Base-by-base conservation (phyloP, 2,888 invertebrate genomes). In the Drosophila nigricruria region DNA sequence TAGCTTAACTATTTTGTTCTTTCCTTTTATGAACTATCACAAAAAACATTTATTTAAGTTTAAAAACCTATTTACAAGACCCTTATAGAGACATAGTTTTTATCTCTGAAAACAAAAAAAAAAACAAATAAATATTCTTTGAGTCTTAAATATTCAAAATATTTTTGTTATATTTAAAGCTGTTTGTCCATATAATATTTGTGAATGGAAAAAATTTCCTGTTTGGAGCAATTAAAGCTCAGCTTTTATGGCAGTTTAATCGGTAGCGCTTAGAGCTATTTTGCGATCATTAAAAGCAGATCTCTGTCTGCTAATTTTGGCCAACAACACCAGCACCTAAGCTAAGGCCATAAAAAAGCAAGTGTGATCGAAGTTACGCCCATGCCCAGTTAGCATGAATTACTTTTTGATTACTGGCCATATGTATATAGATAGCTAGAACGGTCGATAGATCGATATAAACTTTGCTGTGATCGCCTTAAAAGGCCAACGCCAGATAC, bases 221-320 rank as follows among this genome's bases (percentile, higher is more conserved):
- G 69, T 69, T 78, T 38, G 36, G 32, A 57, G 47, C 62, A 82
- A 68, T 79, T 67, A 76, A 78, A 71, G 77, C 77, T 54, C 52
- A 45, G 49, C 82, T 52, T 85, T 85, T 83, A 82, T 74, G 82
- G 82, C 80, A 75, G 72, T 74, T 76, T 82, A 82, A 82, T 77
- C 77, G 73, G 58, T 14, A 20, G 20, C 27, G 64, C 61, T 79
- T 64, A 52, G 34, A 63, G 58, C 40, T 58, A 73, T 68, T 75
- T 79, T 73, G 68, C 49, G 59, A 63, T 65, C 83, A 83, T 86
- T 83, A 75, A 83, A 77, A 81, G 71, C 79, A 79, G 83, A 82
- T 82, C 77, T 70, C 34, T 50, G 57, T 54, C 32, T 34, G 66
- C 58, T 68, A 69, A 85, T 80, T 82, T 82, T 80, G 82, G 75